Base-by-base conservation (phyloP, 2,113 vertebrate species). In the Otolemur garnettii region DNA sequence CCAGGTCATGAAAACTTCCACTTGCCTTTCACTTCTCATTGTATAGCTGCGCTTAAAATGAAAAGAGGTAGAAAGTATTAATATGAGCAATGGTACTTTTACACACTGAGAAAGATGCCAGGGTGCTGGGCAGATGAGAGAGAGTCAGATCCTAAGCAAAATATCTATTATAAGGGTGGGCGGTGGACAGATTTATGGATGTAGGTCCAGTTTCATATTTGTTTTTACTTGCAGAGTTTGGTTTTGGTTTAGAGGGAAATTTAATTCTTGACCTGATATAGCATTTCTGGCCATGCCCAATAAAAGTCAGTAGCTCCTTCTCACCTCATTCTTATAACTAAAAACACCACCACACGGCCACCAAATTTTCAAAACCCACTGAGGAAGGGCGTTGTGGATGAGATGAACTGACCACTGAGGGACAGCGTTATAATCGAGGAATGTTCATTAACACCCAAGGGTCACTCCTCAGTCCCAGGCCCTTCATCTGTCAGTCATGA, bases 181-280 rank as follows among this genome's bases (percentile, higher is more conserved):
- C 3, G 38, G 0, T 4, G 8, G 10, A 7, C 9, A 42, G 12
- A 12, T 82, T 92, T 75, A 69, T 74, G 57, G 11, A 68, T 62
- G 12, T 64, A 33, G n/a, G 5, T 50, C 10, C 21, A 91, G 6
- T 74, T 87, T 77, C n/a, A 38, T 45, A 60, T 57, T 60, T 38
- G 42, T 69, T 92, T 62, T 79, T 59, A 0, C 68, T 77, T 81
- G 28, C 45, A 96, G 55, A 14, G 21, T 82, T 94, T 83, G 8
- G 4, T 82, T 94, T 66, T 80, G 13, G 2, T 59, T 90, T 83
- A 96, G 9, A 62, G n/a, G 22, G 5, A 22, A 68, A 3, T 88
- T 88, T 62, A 77, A 89, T 93, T 85, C 50, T 88, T 85, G 77
- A n/a, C 13, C 72, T 96, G 83, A 18, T 53, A 83, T 14, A 28